Conservation (phyloP, 2,797 vertebrate genomes). For the Sebastes steindachneri region DNA sequence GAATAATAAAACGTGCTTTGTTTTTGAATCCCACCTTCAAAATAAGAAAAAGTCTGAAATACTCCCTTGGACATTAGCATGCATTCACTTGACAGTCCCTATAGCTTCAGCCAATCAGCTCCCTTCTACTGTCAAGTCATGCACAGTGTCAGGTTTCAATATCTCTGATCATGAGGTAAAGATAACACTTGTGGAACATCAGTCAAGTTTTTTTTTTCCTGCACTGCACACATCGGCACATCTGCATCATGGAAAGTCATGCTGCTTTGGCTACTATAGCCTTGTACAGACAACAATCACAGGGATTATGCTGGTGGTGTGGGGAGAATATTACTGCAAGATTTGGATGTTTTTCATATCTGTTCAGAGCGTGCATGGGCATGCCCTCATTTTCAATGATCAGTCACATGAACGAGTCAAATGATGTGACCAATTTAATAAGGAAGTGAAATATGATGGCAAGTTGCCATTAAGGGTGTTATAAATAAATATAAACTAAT, state of each 20-base stretch:
- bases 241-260: background rate
- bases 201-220: background rate
- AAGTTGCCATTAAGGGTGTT: background rate
- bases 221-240: background rate
- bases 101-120: background rate
- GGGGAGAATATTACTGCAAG: no score
- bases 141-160: background rate
- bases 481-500: background rate
- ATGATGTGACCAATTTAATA: background rate
- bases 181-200: background rate
- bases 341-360: background rate
- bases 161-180: background rate
- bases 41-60: background rate
- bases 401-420: background rate
- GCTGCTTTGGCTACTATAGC: background rate
- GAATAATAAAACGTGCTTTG: no score
- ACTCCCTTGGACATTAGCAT: background rate
- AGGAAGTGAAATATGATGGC: background rate
- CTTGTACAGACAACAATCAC: background rate
- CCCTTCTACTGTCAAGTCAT: background rate
- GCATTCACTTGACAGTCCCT: background rate
- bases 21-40: no score
- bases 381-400: background rate
- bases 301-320: no score
- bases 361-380: background rate